A percentile compares a stretch with the other conserved stretches of the same genome.
Evolutionary conservation across 2,113 vertebrate species (phyloP).

Genomic region (Salminus brasiliensis): DNA sequence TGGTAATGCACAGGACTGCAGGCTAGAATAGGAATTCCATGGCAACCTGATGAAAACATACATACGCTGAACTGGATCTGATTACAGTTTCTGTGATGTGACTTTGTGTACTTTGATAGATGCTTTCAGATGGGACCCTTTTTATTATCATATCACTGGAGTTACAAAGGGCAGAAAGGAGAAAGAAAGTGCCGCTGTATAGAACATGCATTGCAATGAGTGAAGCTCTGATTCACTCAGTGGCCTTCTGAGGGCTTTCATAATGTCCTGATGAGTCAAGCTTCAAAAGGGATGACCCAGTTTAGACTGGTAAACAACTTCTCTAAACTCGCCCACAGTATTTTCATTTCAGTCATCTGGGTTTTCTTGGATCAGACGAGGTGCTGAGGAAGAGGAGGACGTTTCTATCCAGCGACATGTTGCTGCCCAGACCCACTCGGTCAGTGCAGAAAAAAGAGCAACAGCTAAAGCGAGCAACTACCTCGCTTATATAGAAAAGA

Average conservation of each 20-base stretch:
- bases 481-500: too few species aligned
- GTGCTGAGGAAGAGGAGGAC: too few species aligned
- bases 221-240: background rate
- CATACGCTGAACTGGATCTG: background rate
- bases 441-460: too few species aligned
- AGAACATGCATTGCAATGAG: background rate
- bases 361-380: constrained; percentile 76
- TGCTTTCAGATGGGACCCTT: background rate
- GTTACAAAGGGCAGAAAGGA: background rate
- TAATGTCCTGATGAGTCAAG: background rate
- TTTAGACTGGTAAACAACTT: background rate
- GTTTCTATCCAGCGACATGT: too few species aligned
- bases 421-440: too few species aligned
- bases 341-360: constrained; percentile 63
- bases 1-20: background rate
- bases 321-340: background rate
- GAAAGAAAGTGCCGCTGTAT: background rate
- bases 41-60: background rate
- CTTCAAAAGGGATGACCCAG: background rate
- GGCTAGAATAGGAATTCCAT: background rate
- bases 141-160: background rate
- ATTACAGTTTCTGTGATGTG: background rate
- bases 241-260: background rate
- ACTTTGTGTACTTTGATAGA: background rate
- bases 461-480: too few species aligned